Evolutionary conservation across 2,888 invertebrate species (phyloP).

Genomic region (Allygus modestus): DNA sequence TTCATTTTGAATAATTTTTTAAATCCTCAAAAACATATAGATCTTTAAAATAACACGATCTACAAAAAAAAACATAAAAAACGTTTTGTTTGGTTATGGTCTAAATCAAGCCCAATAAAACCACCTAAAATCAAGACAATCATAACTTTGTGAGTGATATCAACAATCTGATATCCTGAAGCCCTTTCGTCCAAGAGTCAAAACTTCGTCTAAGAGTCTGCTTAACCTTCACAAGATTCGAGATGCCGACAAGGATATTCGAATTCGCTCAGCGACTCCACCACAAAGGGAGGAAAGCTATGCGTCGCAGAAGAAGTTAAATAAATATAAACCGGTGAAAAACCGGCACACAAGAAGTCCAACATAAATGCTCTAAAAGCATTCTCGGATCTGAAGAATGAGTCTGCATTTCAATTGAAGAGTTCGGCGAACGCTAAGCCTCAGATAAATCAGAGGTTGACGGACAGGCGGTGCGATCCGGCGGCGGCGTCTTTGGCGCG

Average conservation of each 20-base stretch:
- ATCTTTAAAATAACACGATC: no score
- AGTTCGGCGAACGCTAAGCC: conserved; percentile 55
- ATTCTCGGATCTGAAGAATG: conserved; percentile 57
- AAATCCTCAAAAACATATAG: no score
- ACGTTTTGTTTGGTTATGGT: no score
- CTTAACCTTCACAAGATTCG: no score
- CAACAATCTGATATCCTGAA: no score
- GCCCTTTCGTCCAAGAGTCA: no score
- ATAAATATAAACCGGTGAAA: conserved; percentile 47
- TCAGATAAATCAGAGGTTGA: conserved; percentile 56
- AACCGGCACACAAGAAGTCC: conserved; percentile 46
- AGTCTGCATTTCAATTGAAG: conserved; percentile 62
- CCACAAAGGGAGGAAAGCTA: neutral
- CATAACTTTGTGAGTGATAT: no score
- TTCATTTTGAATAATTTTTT: no score
- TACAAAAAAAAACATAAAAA: no score
- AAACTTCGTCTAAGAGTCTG: no score
- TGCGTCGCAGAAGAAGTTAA: conserved; percentile 54
- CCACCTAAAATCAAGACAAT: no score
- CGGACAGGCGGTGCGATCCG: conserved; percentile 18
- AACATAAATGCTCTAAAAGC: conserved; percentile 59
- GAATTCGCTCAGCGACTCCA: neutral
- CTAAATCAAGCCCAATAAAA: no score
- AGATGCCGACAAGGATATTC: neutral
- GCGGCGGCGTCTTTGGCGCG: conserved; percentile 52